phyloP scores from a whole-genome alignment of 1,140 invertebrate species.

The Melipona quadrifasciata region DNA sequence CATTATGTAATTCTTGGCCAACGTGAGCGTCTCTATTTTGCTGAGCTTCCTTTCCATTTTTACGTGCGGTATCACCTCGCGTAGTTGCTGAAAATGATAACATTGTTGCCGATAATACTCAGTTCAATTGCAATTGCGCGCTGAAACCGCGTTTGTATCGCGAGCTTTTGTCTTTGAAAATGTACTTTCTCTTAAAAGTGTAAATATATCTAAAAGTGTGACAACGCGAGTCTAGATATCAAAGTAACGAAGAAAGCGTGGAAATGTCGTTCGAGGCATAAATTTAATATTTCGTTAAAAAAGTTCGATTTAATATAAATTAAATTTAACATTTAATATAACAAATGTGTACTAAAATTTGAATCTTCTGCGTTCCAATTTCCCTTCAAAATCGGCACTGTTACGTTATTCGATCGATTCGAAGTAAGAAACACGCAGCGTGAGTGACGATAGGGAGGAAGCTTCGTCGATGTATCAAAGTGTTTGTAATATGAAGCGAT shows the following conservation, averaged over 20 bases:
- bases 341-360: too few species aligned
- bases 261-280: neutral
- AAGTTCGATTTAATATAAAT: too few species aligned
- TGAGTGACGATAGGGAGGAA: neutral
- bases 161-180: neutral
- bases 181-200: neutral
- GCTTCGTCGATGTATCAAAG: neutral
- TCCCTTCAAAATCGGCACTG: too few species aligned
- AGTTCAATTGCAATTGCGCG: neutral
- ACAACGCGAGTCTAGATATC: neutral
- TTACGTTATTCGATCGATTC: too few species aligned
- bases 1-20: constrained; percentile 96
- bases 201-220: neutral
- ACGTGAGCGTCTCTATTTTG: constrained; percentile 93
- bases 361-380: too few species aligned
- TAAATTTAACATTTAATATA: too few species aligned
- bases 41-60: constrained; percentile 92
- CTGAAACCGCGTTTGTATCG: neutral
- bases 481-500: neutral
- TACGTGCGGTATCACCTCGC: constrained; percentile 94
- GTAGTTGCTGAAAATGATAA: constrained; percentile 84
- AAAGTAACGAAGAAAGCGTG: neutral
- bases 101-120: neutral
- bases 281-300: too few species aligned
- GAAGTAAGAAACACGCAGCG: neutral